phyloP scores from a whole-genome alignment of 2,113 vertebrate genomes.

The Hyperopisus bebe region DNA sequence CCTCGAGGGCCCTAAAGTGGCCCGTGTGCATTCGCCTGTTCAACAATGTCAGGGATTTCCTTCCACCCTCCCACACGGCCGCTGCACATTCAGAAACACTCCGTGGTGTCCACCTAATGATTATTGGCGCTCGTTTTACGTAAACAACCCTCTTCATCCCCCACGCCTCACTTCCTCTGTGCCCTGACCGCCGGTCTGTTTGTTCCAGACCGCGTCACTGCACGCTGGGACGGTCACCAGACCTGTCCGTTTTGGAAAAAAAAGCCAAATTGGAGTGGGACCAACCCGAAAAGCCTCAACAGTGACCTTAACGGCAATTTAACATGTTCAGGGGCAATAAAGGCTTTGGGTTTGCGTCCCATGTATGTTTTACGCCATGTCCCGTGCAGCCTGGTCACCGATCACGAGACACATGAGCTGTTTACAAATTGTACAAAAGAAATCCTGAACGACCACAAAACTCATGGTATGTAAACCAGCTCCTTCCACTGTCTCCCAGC shows the following conservation, averaged over 20 bases:
- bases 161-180: neutral
- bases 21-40: neutral
- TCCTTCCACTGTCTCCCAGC: neutral
- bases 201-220: slow-evolving; percentile 8
- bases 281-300: neutral
- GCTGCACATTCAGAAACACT: slow-evolving; percentile 35
- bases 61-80: slow-evolving; percentile 18
- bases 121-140: slow-evolving; percentile 29
- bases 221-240: slow-evolving; percentile 26
- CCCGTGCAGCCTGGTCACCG: neutral
- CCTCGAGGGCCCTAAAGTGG: slow-evolving; percentile 23
- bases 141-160: slow-evolving; percentile 38
- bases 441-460: neutral
- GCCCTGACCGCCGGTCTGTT: neutral
- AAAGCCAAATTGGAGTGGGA: neutral
- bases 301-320: neutral
- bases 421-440: neutral
- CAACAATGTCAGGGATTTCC: neutral
- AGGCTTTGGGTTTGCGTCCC: neutral
- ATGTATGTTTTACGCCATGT: neutral
- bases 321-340: neutral
- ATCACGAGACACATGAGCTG: neutral
- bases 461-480: neutral
- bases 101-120: slow-evolving; percentile 33
- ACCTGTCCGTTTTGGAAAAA: neutral